Evolutionary conservation across 1,140 invertebrate genomes (phyloP).

Genomic region (Drosophila lini): DNA sequence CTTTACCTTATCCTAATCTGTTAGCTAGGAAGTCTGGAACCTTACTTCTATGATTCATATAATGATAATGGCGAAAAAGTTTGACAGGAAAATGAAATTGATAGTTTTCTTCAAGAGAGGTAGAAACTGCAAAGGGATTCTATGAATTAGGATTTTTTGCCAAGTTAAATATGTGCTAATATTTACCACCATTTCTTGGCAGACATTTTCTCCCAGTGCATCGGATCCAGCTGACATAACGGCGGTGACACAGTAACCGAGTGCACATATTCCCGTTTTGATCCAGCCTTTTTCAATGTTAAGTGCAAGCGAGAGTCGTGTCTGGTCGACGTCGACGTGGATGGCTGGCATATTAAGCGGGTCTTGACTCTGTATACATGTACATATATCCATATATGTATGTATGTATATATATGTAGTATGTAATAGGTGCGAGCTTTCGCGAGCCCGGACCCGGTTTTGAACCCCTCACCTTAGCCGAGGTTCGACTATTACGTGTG

Average conservation of each 20-base stretch:
- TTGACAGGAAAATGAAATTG: neutral
- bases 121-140: too few species aligned
- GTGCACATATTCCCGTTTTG: conserved; percentile 40
- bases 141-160: too few species aligned
- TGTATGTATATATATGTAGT: neutral
- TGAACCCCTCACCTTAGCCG: neutral
- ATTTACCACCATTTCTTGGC: neutral
- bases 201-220: conserved; percentile 4
- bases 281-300: conserved; percentile 37
- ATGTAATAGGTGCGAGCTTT: conserved; percentile 22
- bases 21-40: neutral
- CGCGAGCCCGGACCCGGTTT: conserved; percentile 13
- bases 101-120: neutral
- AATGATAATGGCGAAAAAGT: neutral
- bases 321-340: conserved; percentile 29
- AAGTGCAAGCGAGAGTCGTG: conserved; percentile 48
- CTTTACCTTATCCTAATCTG: conserved; percentile 1
- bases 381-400: neutral
- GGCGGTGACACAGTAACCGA: conserved; percentile 40
- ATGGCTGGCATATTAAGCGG: conserved; percentile 34
- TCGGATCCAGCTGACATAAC: conserved; percentile 6
- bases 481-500: conserved; percentile 34
- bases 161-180: too few species aligned
- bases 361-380: conserved; percentile 5
- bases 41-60: neutral